A percentile compares a stretch with the other conserved stretches of the same genome.
phyloP scores from a whole-genome alignment of 2,113 vertebrate genomes.

The Psittacula cyanocephala region DNA sequence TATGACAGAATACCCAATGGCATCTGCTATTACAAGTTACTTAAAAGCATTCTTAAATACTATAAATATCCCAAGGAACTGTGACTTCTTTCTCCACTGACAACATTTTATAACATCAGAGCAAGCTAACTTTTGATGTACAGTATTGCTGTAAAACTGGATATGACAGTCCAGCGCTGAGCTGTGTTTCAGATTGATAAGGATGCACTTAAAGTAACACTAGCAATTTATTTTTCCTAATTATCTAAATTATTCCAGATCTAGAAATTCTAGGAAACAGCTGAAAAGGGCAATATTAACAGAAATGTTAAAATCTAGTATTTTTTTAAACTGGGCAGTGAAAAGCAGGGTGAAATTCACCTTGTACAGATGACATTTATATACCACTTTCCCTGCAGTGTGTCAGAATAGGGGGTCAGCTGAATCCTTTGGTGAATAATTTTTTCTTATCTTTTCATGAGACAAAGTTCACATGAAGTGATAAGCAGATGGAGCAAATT shows the following conservation, averaged over 20 bases:
- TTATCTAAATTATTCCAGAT: background rate
- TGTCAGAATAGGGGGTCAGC: background rate
- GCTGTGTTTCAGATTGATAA: constrained; percentile 39
- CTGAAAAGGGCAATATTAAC: background rate
- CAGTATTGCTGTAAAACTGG: background rate
- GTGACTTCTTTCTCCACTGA: background rate
- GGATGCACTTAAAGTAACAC: background rate
- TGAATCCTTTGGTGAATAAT: background rate
- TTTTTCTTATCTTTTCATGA: background rate
- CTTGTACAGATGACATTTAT: background rate
- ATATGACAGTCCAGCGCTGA: background rate
- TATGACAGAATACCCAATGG: constrained; percentile 11
- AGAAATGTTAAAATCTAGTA: background rate
- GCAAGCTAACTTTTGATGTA: constrained; percentile 1
- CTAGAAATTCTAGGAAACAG: background rate
- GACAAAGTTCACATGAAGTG: background rate
- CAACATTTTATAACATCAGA: constrained; percentile 9
- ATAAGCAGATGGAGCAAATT: constrained; percentile 1
- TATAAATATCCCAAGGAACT: constrained; percentile 30
- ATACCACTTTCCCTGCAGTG: background rate
- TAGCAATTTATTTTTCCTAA: background rate
- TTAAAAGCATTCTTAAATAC: constrained; percentile 48
- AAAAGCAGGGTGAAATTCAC: background rate
- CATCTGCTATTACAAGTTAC: constrained; percentile 32
- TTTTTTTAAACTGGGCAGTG: background rate